Percentiles rank a stretch among this genome's conserved stretches.
Evolutionary conservation across 1,140 invertebrate genomes (phyloP).

Genomic region (Drosophila hydei): DNA sequence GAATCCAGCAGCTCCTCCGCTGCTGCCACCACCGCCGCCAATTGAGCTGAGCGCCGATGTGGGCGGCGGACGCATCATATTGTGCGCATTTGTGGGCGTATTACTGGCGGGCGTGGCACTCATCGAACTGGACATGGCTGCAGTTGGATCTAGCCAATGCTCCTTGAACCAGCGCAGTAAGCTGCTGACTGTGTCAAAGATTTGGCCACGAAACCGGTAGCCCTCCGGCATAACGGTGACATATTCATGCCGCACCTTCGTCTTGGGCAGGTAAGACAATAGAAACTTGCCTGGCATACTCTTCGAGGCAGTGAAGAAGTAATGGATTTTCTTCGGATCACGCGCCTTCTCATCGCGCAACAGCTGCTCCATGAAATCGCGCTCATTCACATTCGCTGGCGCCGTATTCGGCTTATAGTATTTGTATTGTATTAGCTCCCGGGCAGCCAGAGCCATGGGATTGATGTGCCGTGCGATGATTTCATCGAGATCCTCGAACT

Average conservation of each 20-base stretch:
- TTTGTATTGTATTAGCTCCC: constrained; percentile 96
- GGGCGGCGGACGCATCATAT: constrained; percentile 61
- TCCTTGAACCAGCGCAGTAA: constrained; percentile 99
- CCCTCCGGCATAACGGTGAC: constrained; percentile 96
- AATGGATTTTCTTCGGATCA: constrained; percentile 95
- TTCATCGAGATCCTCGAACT: constrained; percentile 99
- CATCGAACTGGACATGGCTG: constrained; percentile 85
- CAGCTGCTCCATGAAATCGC: constrained; percentile 93
- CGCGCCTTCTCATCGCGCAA: constrained; percentile 94
- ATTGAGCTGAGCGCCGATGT: constrained; percentile 6
- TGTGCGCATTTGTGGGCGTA: constrained; percentile 40
- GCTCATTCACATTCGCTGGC: constrained; percentile 85
- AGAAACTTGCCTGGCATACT: constrained; percentile 98
- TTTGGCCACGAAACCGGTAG: constrained; percentile 94
- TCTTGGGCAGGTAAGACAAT: constrained; percentile 95
- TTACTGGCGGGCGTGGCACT: constrained; percentile 88
- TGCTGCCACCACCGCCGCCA: background rate
- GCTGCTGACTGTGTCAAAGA: constrained; percentile 93
- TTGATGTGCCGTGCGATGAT: constrained; percentile 98
- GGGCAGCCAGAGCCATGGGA: constrained; percentile 96
- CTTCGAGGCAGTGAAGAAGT: constrained; percentile 93
- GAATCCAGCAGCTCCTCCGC: background rate
- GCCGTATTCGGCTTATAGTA: constrained; percentile 91
- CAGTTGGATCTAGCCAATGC: constrained; percentile 96
- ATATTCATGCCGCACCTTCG: constrained; percentile 94